Evolutionary conservation across 2,888 invertebrate species (phyloP), one percentile per base, ranked within the genome.

Genomic region (Drosophila birchii): DNA sequence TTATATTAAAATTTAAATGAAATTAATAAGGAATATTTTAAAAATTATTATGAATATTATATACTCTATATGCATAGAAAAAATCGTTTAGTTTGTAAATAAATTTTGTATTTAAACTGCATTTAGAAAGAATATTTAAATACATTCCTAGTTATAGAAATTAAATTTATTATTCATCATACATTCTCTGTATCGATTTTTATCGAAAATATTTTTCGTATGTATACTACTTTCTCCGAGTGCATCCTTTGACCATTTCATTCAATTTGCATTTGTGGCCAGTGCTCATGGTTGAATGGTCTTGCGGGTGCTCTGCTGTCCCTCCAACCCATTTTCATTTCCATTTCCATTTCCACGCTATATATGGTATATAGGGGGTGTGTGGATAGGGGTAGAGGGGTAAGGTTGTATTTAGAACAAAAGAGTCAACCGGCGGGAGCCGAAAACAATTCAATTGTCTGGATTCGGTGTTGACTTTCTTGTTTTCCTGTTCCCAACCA

Each of bases 381-480:
- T n/a, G 43, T 51, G 14, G 36, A 23, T 38, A 11, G n/a, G 18
- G 39, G 36, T 61, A 38, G 49, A 47, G 45, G 57, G 18, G n/a
- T 6, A 18, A 23, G 18, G 45, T 36, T 14, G 45, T 38, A 11
- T 18, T 39, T 58, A 51, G 57, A 47, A 75, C 47, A 49, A 64
- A 53, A 64, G 67, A 68, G 66, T 64, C 66, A 64, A 43, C 54
- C 47, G 66, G 34, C 70, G 70, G 49, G 8, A 56, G 47, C 66
- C 77, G 72, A 79, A 85, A 86, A 84, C 86, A 86, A 83, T 87
- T 85, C 86, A 86, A 86, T 85, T 86, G 86, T 85, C 76, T 78
- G 82, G 82, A 53, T 53, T 62, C 72, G 74, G 79, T 85, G 75
- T 86, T 78, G 62, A 54, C 56, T 47, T 72, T 63, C 47, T 54